Conservation (phyloP, 1,140 invertebrate species). For the Camponotus pennsylvanicus region DNA sequence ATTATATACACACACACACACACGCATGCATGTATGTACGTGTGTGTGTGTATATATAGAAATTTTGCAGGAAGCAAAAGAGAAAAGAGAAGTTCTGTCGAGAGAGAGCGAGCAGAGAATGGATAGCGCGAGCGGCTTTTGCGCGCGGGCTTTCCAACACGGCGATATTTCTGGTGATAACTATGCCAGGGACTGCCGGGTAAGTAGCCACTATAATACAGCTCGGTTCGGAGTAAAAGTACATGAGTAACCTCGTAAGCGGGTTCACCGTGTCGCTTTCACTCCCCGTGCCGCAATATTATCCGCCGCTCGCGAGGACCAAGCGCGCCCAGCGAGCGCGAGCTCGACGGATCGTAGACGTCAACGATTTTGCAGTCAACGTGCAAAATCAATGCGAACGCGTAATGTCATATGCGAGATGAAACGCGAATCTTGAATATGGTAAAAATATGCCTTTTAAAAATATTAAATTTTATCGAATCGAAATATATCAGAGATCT, state of each 20-base stretch:
- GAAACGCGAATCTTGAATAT: neutral
- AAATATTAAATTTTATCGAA: neutral
- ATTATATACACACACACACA: no score
- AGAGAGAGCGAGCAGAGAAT: conserved; percentile 52
- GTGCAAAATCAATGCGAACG: neutral
- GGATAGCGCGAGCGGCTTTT: conserved; percentile 66
- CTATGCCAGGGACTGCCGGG: conserved; percentile 80
- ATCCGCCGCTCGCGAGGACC: conserved; percentile 71
- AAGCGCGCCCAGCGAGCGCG: conserved; percentile 42
- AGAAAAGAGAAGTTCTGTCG: conserved; percentile 19
- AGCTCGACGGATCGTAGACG: conserved; percentile 33
- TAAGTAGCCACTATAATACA: conserved; percentile 76
- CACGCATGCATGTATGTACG: neutral
- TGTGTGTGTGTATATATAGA: neutral
- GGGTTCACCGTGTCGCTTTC: conserved; percentile 83
- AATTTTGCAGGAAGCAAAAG: conserved; percentile 5
- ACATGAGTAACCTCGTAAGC: conserved; percentile 78
- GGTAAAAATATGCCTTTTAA: neutral
- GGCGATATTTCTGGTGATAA: conserved; percentile 78
- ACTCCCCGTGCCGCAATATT: conserved; percentile 78
- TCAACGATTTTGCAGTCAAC: neutral
- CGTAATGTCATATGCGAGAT: neutral
- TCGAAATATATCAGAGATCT: neutral
- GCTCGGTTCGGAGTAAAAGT: conserved; percentile 81
- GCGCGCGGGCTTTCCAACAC: conserved; percentile 69